These are phyloP conservation scores for Tyria jacobaeae DNA, from an alignment of 2,888 invertebrate genomes.

Conservation along the genomic window DNA sequence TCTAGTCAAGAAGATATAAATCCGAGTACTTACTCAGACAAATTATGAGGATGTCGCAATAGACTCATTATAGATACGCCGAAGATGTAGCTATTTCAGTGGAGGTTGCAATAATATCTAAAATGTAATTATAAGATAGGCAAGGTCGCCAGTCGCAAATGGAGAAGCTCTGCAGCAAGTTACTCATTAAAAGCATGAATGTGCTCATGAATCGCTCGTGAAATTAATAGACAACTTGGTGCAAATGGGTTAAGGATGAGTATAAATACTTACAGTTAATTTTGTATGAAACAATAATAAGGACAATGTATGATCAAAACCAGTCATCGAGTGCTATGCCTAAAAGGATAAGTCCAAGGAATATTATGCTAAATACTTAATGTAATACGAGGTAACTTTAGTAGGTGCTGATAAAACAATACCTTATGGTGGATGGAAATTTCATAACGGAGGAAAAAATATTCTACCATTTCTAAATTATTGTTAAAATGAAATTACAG, in stretches of 20 bases:
- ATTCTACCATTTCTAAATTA: too few species aligned
- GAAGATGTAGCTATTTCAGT: conserved; percentile 12
- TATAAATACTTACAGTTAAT: conserved; percentile 23
- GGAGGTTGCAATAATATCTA: conserved; percentile 19
- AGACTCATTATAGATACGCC: conserved; percentile 1
- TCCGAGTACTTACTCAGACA: not conserved
- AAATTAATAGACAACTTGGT: conserved; percentile 23
- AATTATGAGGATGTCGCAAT: conserved; percentile 6
- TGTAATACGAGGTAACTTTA: conserved; percentile 5
- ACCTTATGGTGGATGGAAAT: too few species aligned
- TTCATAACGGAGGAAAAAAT: conserved; percentile 4
- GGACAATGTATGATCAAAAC: conserved; percentile 34
- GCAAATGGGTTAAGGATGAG: conserved; percentile 44
- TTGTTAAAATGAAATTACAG: too few species aligned
- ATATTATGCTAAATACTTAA: conserved; percentile 1
- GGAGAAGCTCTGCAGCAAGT: conserved; percentile 30
- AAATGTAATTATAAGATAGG: conserved; percentile 27
- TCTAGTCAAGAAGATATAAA: not conserved
- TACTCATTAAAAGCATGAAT: conserved; percentile 28
- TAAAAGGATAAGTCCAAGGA: conserved; percentile 19
- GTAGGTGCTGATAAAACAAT: conserved; percentile 10
- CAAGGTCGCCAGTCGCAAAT: conserved; percentile 32
- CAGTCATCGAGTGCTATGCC: conserved; percentile 1
- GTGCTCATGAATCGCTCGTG: conserved; percentile 25
- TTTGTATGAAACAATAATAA: conserved; percentile 36